These are phyloP conservation scores for Malthinus seriepunctatus DNA, from an alignment of 2,888 invertebrate species.

Conservation along the genomic window DNA sequence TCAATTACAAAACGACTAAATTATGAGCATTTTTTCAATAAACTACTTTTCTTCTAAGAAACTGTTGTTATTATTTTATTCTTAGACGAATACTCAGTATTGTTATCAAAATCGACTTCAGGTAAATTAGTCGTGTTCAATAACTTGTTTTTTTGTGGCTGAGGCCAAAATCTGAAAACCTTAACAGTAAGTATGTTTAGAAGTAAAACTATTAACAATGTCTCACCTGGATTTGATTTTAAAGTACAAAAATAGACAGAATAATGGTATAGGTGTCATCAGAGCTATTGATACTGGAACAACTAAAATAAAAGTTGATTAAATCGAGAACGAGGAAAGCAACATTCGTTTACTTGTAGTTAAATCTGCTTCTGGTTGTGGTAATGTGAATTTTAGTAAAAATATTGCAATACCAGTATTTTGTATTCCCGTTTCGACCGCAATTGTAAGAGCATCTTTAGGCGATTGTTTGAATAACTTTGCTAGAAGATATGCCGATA, in stretches of 20 bases:
- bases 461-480: conserved; percentile 63
- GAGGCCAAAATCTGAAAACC: background rate
- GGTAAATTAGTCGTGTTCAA: background rate
- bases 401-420: conserved; percentile 94
- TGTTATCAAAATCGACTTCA: conserved; percentile 1
- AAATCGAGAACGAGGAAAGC: background rate
- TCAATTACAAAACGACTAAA: too few species aligned
- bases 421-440: conserved; percentile 91
- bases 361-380: conserved; percentile 85
- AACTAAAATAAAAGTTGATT: conserved; percentile 59
- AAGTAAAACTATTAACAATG: background rate
- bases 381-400: conserved; percentile 77
- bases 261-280: conserved; percentile 89
- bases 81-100: background rate
- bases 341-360: conserved; percentile 68
- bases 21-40: too few species aligned
- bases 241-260: conserved; percentile 36
- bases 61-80: background rate
- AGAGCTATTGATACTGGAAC: conserved; percentile 89
- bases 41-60: background rate
- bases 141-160: background rate
- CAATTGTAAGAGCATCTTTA: conserved; percentile 80
- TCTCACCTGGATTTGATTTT: conserved; percentile 15
- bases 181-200: too few species aligned
- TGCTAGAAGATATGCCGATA: conserved; percentile 68